phyloP scores from a whole-genome alignment of 2,797 vertebrate genomes.

The Coreius guichenoti region DNA sequence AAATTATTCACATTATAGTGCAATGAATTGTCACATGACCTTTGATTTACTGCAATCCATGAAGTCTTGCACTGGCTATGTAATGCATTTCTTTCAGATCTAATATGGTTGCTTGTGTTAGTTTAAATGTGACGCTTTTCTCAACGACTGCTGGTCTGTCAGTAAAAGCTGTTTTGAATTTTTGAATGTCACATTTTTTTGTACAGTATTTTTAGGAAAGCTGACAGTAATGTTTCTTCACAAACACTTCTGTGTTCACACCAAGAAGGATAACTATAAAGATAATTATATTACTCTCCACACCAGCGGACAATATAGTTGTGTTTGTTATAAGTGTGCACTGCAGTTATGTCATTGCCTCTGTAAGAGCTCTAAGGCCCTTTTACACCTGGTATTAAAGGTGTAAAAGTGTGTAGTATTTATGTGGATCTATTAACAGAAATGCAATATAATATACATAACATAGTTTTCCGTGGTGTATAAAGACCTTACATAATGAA shows the following conservation, averaged over 20 bases:
- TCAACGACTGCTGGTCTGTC: not conserved
- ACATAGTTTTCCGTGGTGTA: too few relatives aligned
- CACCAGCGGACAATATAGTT: too few relatives aligned
- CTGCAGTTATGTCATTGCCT: too few relatives aligned
- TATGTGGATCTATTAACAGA: too few relatives aligned
- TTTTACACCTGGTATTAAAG: too few relatives aligned
- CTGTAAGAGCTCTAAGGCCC: too few relatives aligned
- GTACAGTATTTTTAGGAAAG: not conserved
- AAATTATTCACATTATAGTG: slow-evolving; percentile 25
- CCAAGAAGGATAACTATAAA: not conserved
- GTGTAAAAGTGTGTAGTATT: too few relatives aligned
- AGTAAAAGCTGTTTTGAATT: not conserved
- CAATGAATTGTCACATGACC: slow-evolving; percentile 25
- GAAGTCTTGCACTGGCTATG: not conserved
- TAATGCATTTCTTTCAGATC: not conserved
- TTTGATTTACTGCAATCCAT: slow-evolving; percentile 3
- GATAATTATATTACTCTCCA: not conserved
- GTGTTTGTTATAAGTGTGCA: too few relatives aligned
- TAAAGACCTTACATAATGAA: too few relatives aligned
- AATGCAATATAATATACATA: too few relatives aligned
- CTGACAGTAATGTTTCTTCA: not conserved
- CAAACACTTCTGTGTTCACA: slow-evolving; percentile 7
- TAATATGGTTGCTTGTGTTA: not conserved
- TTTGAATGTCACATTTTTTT: not conserved
- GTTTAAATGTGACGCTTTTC: not conserved